These are phyloP conservation scores for Macaca mulatta DNA, from an alignment of 2,113 vertebrate species.

Conservation along the genomic window DNA sequence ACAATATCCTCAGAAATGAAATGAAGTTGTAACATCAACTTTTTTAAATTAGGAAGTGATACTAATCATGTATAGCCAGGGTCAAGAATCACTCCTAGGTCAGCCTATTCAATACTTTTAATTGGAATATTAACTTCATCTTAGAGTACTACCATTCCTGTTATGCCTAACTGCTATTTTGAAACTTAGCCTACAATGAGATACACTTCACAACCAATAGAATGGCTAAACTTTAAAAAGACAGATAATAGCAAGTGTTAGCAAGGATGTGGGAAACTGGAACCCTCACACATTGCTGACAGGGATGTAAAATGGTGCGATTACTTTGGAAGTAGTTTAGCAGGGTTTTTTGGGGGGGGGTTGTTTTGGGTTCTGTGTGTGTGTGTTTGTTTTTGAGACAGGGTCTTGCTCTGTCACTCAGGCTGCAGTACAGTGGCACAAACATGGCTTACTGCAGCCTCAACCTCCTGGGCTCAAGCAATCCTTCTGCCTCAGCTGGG, in stretches of 20 bases:
- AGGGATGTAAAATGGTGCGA: neutral
- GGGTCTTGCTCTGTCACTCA: neutral
- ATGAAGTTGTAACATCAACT: neutral
- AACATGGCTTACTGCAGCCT: neutral
- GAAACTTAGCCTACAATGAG: neutral
- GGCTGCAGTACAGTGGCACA: neutral
- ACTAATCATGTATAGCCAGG: neutral
- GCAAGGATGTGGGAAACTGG: neutral
- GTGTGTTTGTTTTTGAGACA: no score
- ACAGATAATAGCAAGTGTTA: neutral
- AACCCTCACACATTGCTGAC: neutral
- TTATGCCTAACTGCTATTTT: neutral
- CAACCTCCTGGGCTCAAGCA: neutral
- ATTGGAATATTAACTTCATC: conserved; percentile 12
- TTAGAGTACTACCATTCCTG: neutral
- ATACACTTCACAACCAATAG: neutral
- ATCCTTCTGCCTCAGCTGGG: neutral
- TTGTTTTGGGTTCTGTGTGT: no score
- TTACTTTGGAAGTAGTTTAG: neutral
- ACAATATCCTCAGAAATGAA: neutral
- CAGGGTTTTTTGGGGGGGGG: no score
- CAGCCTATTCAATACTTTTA: conserved; percentile 13
- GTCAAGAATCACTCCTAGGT: neutral
- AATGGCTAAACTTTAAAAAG: neutral
- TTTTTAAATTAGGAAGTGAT: neutral